These are phyloP conservation scores for Chiridota heheva DNA, from an alignment of 35 echinoderm and acorn worm species.

Conservation along the genomic window DNA sequence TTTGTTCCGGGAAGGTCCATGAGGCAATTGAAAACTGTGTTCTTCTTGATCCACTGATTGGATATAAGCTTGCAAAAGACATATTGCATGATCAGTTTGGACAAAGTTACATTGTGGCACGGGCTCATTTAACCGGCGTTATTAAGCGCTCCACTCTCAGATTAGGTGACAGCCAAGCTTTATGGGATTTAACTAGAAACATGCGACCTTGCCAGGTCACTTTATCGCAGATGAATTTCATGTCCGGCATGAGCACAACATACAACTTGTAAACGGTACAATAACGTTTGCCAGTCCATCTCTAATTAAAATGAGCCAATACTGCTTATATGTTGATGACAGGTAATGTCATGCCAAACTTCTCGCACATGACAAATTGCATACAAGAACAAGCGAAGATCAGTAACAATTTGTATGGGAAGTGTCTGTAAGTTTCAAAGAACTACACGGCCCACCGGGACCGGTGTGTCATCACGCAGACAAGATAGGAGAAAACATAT, in stretches of 20 bases:
- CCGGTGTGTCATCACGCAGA: background rate
- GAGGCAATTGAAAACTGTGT: conserved; percentile 52
- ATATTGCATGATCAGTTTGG: conserved; percentile 74
- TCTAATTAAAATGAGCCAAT: conserved; percentile 51
- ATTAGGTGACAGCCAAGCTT: background rate
- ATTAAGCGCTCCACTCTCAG: conserved; percentile 28
- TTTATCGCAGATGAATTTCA: conserved; percentile 38
- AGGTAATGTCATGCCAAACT: conserved; percentile 18
- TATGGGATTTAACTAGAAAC: conserved; percentile 27
- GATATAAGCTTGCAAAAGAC: conserved; percentile 50
- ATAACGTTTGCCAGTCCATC: conserved; percentile 36
- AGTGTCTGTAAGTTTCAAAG: conserved; percentile 31
- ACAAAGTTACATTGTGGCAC: conserved; percentile 35
- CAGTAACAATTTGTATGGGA: conserved; percentile 39
- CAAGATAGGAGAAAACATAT: background rate
- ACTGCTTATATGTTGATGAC: conserved; percentile 36
- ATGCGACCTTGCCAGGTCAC: conserved; percentile 40
- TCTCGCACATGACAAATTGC: conserved; percentile 46
- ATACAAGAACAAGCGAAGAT: conserved; percentile 35
- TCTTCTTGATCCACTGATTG: conserved; percentile 19
- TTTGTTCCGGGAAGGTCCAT: conserved; percentile 56
- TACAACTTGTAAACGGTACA: conserved; percentile 41
- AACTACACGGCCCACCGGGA: background rate
- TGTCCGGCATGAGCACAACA: conserved; percentile 32
- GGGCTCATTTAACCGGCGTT: conserved; percentile 19